Evolutionary conservation across 2,797 vertebrate genomes (phyloP), one percentile per base, ranked within the genome.

Genomic region (Ctenochaetus hawaiiensis): DNA sequence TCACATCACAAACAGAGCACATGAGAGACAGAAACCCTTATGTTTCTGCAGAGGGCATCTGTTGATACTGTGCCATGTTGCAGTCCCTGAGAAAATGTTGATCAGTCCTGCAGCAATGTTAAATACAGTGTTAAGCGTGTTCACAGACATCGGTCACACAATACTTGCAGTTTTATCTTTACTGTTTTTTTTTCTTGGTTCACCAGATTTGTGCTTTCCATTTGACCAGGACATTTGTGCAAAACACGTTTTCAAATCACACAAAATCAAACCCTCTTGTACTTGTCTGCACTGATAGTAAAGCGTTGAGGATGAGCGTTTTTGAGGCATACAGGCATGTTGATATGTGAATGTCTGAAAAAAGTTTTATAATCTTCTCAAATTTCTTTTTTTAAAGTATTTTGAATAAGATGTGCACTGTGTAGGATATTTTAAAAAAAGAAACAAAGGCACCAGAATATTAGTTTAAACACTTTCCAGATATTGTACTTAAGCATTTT

Each of bases 1-100:
- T 45, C 68, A 60, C 53, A 17, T 43, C 14, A 44, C 0, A n/a
- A 20, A 22, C 13, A 41, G 16, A 10, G 14, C 30, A 37, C 54
- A 37, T 34, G 22, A 12, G 51, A 78, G 56, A 75, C 12, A 0
- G 47, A 56, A 41, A 75, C 26, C 44, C 65, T 49, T 52, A 1
- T 67, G 59, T 57, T 34, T 43, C 30, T 66, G 74, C 82, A 82
- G 62, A 53, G 37, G 45, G 22, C 23, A 0, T 58, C 53, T n/a
- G 58, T 61, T 48, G 22, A 41, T 22, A 17, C 57, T 7, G 69
- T 12, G 63, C 52, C 20, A 1, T 45, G 67, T 17, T 22, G 57
- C 69, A 48, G 76, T 90, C 89, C 92, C 92, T 91, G 92, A 92
- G 90, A 89, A 86, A 90, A 89, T 79, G 85, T 22, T 12, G 41